phyloP scores from a whole-genome alignment of 2,113 vertebrate genomes.

The Struthidea cinerea region DNA sequence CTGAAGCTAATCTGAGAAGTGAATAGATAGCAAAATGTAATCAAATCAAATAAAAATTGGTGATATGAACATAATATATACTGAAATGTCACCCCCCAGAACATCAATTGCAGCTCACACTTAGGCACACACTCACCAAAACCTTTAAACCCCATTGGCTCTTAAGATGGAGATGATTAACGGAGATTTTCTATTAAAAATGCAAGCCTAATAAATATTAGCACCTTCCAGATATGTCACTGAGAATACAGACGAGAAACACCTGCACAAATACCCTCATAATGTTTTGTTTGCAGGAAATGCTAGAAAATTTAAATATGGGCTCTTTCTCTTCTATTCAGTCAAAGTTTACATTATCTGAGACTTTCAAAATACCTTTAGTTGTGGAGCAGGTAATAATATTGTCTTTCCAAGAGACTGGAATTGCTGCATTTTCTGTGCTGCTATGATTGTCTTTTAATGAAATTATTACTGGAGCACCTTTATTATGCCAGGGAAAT shows the following conservation, averaged over 20 bases:
- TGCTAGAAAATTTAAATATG: not conserved
- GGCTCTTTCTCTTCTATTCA: not conserved
- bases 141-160: not conserved
- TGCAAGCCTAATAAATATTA: not conserved
- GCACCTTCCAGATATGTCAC: not conserved
- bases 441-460: not conserved
- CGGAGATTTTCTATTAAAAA: not conserved
- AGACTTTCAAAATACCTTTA: not conserved
- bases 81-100: not conserved
- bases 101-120: not conserved
- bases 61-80: not conserved
- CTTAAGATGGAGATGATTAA: not conserved
- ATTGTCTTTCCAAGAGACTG: not conserved
- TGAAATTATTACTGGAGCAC: not conserved
- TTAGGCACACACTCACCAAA: not conserved
- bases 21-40: not conserved
- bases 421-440: not conserved
- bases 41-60: not conserved
- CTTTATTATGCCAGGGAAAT: not conserved
- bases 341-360: not conserved
- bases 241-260: not conserved
- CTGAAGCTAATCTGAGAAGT: not conserved
- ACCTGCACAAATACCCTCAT: not conserved
- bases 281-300: not conserved
- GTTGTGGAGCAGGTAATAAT: not conserved